Base-by-base conservation (phyloP, 2,113 vertebrate species). In the Chunga burmeisteri region DNA sequence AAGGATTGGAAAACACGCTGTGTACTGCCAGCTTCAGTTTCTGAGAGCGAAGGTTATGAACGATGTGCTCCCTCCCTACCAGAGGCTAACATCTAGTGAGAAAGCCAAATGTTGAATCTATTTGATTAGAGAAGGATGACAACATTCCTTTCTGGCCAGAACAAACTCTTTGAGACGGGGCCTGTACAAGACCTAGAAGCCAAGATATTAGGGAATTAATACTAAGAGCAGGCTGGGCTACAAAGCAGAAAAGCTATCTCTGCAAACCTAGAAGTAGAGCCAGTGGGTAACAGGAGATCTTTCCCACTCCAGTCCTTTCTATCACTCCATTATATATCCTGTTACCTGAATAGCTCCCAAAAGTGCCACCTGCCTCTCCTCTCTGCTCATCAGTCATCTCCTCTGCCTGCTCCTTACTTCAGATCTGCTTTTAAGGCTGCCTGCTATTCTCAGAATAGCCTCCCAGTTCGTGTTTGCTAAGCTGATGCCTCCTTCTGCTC, bases 401-500 rank as follows among this genome's bases (percentile, higher is more conserved):
- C 46, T 47, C 63, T 70, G 75, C 71, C 84, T 27, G 75, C 88
- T 56, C 46, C 80, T 70, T 14, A 5, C 77, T 62, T 65, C 88
- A 91, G 88, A 78, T 58, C 91, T 2, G 30, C 95, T 94, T 96
- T 81, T 67, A 86, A 94, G 80, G 90, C 94, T 38, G 75, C 34
- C 94, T 93, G 94, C 88, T 68, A 47, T 52, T 88, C 95, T 94
- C 92, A 79, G 92, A 94, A 94, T 86, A 93, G 86, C 94, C 91
- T 97, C 95, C 90, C 81, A 79, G 66, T 40, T 59, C 66, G 17
- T 87, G 94, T 96, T 96, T 91, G 95, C 94, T 87, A 90, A 96
- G 94, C 87, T 61, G 93, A 87, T 81, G 91, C 90, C 94, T 94
- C 87, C 96, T 87, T 19, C 96, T 96, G 90, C 94, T 96, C 89